Conservation (phyloP, 2,888 invertebrate genomes). For the Scaptomyza polygonia region DNA sequence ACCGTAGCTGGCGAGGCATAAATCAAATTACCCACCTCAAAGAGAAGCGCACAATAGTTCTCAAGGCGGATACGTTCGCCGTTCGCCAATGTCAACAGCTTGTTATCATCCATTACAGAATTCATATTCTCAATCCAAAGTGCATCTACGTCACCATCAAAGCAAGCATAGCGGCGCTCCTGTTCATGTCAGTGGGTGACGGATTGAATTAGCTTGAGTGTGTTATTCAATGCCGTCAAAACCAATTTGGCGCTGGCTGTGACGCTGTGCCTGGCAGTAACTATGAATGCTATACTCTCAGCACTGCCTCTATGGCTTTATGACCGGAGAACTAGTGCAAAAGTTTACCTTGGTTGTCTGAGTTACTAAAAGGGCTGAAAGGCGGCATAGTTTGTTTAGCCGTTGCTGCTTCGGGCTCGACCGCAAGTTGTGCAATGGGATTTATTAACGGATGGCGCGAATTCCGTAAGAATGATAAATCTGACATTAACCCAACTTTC, state of each 20-base stretch:
- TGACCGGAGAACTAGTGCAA: slow-evolving; percentile 7
- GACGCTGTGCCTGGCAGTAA: slow-evolving; percentile 5
- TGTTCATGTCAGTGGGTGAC: slow-evolving; percentile 77
- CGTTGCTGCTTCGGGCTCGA: slow-evolving; percentile 6
- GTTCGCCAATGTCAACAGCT: slow-evolving; percentile 94
- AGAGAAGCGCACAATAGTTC: slow-evolving; percentile 92
- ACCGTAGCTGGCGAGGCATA: slow-evolving; percentile 97
- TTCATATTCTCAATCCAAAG: slow-evolving; percentile 99
- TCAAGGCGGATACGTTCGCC: slow-evolving; percentile 94
- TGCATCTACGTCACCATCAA: slow-evolving; percentile 97
- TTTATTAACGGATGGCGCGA: slow-evolving; percentile 73
- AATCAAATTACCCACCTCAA: slow-evolving; percentile 95
- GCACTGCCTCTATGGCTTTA: neutral
- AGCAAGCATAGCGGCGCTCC: slow-evolving; percentile 93
- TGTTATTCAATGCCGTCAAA: slow-evolving; percentile 64
- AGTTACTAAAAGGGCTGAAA: slow-evolving; percentile 38
- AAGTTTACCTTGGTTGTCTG: slow-evolving; percentile 42
- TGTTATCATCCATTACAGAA: slow-evolving; percentile 98
- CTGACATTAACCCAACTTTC: neutral
- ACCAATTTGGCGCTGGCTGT: slow-evolving; percentile 10
- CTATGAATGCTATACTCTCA: neutral
- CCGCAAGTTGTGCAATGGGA: slow-evolving; percentile 59
- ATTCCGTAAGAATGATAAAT: slow-evolving; percentile 64
- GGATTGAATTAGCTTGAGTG: slow-evolving; percentile 78
- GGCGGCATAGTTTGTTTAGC: slow-evolving; percentile 33